A percentile compares a stretch with the other conserved stretches of the same genome.
Evolutionary conservation across 2,113 vertebrate species (phyloP).

Genomic region (Sigmodon hispidus): DNA sequence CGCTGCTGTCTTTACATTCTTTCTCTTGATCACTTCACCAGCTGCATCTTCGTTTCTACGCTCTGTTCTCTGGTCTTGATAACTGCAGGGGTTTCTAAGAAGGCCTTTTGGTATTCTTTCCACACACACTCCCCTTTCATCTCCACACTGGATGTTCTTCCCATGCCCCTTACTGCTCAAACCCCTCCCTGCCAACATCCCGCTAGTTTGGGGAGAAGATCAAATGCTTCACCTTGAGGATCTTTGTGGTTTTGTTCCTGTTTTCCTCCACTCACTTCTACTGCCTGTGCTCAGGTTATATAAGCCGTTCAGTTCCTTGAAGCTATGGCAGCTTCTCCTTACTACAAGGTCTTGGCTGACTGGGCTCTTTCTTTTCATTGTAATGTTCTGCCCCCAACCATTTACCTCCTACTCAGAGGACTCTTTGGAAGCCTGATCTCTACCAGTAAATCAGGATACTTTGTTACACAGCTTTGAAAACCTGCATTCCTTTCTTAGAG

Average conservation of each 20-base stretch:
- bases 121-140: no score
- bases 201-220: conserved; percentile 35
- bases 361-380: conserved; percentile 18
- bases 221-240: conserved; percentile 10
- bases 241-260: conserved; percentile 6
- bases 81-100: not conserved
- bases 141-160: not conserved
- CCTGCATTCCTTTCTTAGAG: not conserved
- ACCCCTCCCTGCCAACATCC: not conserved
- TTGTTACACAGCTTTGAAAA: conserved; percentile 41
- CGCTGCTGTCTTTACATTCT: conserved; percentile 1
- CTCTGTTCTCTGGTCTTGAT: conserved; percentile 18
- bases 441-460: not conserved
- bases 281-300: not conserved
- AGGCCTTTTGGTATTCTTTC: not conserved
- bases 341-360: conserved; percentile 27
- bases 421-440: conserved; percentile 12
- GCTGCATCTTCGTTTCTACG: not conserved
- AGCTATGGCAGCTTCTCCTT: conserved; percentile 26
- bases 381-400: not conserved
- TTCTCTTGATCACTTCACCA: not conserved
- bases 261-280: conserved; percentile 13
- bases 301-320: conserved; percentile 52
- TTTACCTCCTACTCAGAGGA: conserved; percentile 43
- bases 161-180: not conserved